phyloP scores from a whole-genome alignment of 2,888 invertebrate species.

The Sipunculus nudus region DNA sequence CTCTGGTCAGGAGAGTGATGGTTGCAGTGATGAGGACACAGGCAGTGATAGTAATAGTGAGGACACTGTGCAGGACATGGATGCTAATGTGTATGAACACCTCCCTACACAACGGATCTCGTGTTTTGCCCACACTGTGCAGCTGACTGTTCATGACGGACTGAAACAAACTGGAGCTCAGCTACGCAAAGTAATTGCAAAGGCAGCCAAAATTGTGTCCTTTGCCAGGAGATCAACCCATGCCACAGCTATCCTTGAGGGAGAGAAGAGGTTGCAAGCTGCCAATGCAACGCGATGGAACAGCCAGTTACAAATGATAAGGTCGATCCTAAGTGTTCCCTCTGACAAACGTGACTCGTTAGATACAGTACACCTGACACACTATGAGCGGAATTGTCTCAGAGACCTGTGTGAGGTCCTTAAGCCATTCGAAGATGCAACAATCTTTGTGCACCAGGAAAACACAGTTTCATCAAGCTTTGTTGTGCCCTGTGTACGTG shows the following conservation, averaged over 20 bases:
- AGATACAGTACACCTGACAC: neutral
- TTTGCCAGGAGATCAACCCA: constrained; percentile 23
- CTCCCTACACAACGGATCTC: neutral
- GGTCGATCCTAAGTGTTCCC: constrained; percentile 4
- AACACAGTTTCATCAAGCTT: neutral
- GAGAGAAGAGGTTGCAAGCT: constrained; percentile 22
- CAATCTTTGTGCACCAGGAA: neutral
- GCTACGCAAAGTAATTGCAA: too few relatives aligned
- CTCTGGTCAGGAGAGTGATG: constrained; percentile 2
- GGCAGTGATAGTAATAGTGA: too few relatives aligned
- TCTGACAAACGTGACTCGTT: neutral
- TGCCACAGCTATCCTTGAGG: constrained; percentile 24
- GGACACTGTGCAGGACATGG: too few relatives aligned
- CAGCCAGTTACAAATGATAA: constrained; percentile 27
- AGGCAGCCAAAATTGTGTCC: constrained; percentile 22
- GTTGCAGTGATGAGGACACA: too few relatives aligned
- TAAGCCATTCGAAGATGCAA: neutral
- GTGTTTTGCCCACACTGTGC: constrained; percentile 10
- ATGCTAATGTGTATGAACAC: neutral
- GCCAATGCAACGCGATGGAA: constrained; percentile 30
- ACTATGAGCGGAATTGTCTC: neutral
- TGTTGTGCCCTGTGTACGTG: neutral
- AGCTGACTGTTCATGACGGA: constrained; percentile 4
- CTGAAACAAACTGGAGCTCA: constrained; percentile 3
- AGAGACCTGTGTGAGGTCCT: neutral